Evolutionary conservation across 2,797 vertebrate genomes (phyloP).

Genomic region (Schizopygopsis malacanthus): DNA sequence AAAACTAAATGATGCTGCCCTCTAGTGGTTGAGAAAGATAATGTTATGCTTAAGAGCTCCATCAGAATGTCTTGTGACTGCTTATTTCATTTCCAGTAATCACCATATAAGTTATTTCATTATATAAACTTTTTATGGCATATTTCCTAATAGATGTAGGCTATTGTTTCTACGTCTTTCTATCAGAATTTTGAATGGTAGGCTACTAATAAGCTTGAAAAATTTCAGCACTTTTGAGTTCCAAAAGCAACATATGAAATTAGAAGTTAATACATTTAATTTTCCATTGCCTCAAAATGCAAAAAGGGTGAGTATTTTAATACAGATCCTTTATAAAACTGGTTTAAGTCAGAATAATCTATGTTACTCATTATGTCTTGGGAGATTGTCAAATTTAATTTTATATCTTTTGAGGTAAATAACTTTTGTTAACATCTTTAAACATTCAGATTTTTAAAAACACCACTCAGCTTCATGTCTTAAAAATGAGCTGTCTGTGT

Average conservation of each 20-base stretch:
- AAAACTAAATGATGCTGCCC: conserved; percentile 27
- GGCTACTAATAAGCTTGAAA: background rate
- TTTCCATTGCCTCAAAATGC: background rate
- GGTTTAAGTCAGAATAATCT: too few species aligned
- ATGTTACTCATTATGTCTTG: background rate
- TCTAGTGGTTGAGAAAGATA: conserved; percentile 30
- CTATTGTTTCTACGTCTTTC: background rate
- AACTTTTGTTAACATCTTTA: background rate
- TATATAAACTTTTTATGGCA: background rate
- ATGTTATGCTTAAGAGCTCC: background rate
- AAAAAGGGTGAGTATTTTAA: background rate
- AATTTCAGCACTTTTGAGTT: background rate
- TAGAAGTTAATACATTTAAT: background rate
- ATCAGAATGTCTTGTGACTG: background rate
- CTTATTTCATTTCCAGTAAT: background rate
- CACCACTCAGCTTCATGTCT: background rate
- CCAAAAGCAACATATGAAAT: background rate
- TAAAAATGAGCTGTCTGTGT: background rate
- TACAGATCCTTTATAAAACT: background rate
- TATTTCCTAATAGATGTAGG: background rate
- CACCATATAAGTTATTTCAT: background rate
- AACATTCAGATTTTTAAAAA: background rate
- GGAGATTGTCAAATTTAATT: background rate
- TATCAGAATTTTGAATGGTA: background rate
- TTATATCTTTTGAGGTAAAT: background rate